These are phyloP conservation scores for Dione juno DNA, from an alignment of 2,888 invertebrate genomes.

Conservation along the genomic window DNA sequence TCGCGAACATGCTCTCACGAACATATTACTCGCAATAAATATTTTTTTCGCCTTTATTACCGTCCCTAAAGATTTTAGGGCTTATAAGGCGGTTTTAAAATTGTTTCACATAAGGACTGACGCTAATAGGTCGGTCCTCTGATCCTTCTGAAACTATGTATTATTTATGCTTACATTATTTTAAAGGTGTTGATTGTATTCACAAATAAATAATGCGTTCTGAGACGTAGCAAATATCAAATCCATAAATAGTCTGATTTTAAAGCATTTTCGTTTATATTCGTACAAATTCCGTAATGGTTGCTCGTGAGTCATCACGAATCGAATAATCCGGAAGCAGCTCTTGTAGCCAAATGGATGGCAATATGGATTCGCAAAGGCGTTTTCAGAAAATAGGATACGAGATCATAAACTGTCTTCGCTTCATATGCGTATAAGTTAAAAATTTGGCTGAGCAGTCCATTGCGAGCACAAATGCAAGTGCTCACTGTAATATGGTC, in stretches of 20 bases:
- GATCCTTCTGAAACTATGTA: not conserved
- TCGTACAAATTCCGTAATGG: constrained; percentile 37
- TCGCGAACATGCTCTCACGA: constrained; percentile 72
- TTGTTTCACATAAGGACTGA: constrained; percentile 18
- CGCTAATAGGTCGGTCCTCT: not conserved
- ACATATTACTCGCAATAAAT: constrained; percentile 64
- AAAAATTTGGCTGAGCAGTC: constrained; percentile 76
- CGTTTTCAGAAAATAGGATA: constrained; percentile 66
- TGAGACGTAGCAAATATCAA: constrained; percentile 2
- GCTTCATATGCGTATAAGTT: constrained; percentile 71
- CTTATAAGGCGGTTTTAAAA: constrained; percentile 48
- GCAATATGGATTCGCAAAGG: constrained; percentile 63
- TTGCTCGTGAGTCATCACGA: constrained; percentile 54
- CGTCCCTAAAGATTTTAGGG: constrained; percentile 64
- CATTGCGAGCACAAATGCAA: constrained; percentile 65
- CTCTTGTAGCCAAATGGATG: constrained; percentile 64
- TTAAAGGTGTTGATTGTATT: not conserved
- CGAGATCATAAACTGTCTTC: constrained; percentile 73
- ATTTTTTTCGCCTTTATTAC: constrained; percentile 66
- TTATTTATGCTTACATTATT: constrained; percentile 16
- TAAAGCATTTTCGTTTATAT: constrained; percentile 36
- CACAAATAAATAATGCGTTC: not conserved
- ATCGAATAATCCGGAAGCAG: constrained; percentile 55
- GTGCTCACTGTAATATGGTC: constrained; percentile 67
- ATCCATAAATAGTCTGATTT: constrained; percentile 25